Percentiles rank a stretch among this genome's conserved stretches.
Conservation (phyloP, 1,140 invertebrate species). For the Sminthurides bifidus region DNA sequence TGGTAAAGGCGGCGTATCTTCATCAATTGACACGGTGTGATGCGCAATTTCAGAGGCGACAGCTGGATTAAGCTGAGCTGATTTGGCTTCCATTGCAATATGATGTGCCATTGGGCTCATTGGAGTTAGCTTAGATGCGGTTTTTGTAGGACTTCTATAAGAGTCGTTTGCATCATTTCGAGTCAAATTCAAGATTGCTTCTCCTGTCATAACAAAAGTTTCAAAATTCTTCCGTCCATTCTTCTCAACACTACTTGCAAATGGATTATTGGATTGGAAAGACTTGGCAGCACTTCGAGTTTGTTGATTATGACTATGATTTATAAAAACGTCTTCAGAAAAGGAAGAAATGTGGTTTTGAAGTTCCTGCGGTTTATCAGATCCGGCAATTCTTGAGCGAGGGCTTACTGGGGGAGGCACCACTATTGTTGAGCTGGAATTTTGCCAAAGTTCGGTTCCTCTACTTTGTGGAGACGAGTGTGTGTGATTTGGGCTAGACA, state of each 20-base stretch:
- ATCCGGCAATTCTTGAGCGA: not conserved
- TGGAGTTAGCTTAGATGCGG: conserved; percentile 24
- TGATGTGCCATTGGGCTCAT: conserved; percentile 20
- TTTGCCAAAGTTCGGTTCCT: not conserved
- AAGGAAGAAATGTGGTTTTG: conserved; percentile 25
- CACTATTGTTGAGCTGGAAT: not conserved
- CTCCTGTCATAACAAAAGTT: conserved; percentile 95
- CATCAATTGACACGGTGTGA: not conserved
- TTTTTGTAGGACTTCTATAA: conserved; percentile 25
- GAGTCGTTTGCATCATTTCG: conserved; percentile 36
- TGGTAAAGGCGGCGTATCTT: conserved; percentile 15
- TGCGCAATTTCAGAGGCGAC: no score
- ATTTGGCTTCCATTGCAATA: not conserved
- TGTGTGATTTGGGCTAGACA: not conserved
- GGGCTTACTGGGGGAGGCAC: conserved; percentile 6
- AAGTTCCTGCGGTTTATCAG: not conserved
- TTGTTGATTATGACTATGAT: conserved; percentile 18
- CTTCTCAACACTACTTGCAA: conserved; percentile 1
- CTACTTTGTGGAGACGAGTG: not conserved
- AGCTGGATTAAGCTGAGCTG: no score
- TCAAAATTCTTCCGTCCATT: conserved; percentile 48
- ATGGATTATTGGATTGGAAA: conserved; percentile 1
- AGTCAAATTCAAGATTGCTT: conserved; percentile 81
- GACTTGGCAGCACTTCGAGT: not conserved
- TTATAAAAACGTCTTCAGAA: conserved; percentile 29